A percentile compares a stretch with the other conserved stretches of the same genome.
These are phyloP conservation scores for Drosophila littoralis DNA, from an alignment of 1,140 invertebrate species.

Conservation along the genomic window DNA sequence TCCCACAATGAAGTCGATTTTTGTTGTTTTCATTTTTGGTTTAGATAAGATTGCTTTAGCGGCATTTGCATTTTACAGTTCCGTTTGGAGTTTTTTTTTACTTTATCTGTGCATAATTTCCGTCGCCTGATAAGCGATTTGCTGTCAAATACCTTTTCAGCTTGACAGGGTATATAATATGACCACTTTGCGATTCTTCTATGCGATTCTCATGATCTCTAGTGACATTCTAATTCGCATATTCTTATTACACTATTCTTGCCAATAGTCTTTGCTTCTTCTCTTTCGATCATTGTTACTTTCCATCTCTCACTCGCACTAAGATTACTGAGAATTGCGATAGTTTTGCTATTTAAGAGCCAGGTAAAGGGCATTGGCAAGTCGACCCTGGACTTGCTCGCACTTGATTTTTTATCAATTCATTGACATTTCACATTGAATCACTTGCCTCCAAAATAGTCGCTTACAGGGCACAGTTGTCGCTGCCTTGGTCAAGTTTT, in stretches of 20 bases:
- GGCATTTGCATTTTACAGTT: conserved; percentile 12
- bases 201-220: too few species aligned
- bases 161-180: neutral
- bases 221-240: too few species aligned
- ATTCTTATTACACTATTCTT: too few species aligned
- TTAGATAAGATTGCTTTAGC: conserved; percentile 32
- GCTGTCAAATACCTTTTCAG: neutral
- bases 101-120: conserved; percentile 8
- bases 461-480: conserved; percentile 31
- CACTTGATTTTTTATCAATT: conserved; percentile 17
- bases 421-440: conserved; percentile 33
- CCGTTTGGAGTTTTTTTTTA: conserved; percentile 1
- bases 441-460: conserved; percentile 43
- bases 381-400: neutral
- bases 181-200: too few species aligned
- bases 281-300: too few species aligned
- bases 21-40: neutral
- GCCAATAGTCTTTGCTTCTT: too few species aligned
- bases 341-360: neutral
- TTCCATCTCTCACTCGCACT: too few species aligned
- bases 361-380: neutral
- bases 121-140: conserved; percentile 13
- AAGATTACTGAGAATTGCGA: too few species aligned
- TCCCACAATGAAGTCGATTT: conserved; percentile 2
- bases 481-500: conserved; percentile 41